Evolutionary conservation across 92 coral and sea anemone genomes (phyloP), one percentile per base, ranked within the genome.

Genomic region (Paragorgia papillata): DNA sequence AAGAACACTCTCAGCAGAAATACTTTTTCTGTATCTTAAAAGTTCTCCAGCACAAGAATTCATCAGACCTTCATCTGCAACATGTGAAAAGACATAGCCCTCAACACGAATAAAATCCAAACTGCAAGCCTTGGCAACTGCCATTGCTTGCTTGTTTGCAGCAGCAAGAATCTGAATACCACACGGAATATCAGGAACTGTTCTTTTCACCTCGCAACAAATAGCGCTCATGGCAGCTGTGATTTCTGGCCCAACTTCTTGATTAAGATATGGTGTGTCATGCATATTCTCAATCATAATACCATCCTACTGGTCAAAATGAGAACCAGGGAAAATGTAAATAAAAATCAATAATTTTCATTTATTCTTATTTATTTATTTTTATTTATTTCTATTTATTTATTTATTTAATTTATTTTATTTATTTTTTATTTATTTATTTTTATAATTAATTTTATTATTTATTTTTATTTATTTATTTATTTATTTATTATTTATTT

Each of bases 21-120:
- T 94, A 34, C 80, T 74, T 21, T 89, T 94, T 51, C 95, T 85
- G 75, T 90, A 94, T 70, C 98, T 82, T 71, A 94, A 80, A 7
- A 94, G 74, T 65, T 94, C 98, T 75, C 98, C 98, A 35, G 98
- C 98, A 84, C 92, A 96, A 2, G 98, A 90, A 57, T 94, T 94
- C 89, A 94, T 86, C 32, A 86, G 65, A 21, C 98, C 98, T 81
- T 94, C 98, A 85, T 94, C 98, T 32, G 94, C 98, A 57, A 94
- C 85, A 62, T 94, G 98, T 0, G 97, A 88, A 70, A 94, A 94
- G 0, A 94, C 92, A 80, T 88, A 94, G 30, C 97, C 98, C 70
- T 94, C 98, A 17, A 92, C 90, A 32, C 98, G 94, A 46, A 94
- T 85, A 56, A 94, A 94, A 13, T 94, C 88, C 66, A 94, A 53